phyloP scores from a whole-genome alignment of 2,888 invertebrate genomes.

The Parnassius orleans region DNA sequence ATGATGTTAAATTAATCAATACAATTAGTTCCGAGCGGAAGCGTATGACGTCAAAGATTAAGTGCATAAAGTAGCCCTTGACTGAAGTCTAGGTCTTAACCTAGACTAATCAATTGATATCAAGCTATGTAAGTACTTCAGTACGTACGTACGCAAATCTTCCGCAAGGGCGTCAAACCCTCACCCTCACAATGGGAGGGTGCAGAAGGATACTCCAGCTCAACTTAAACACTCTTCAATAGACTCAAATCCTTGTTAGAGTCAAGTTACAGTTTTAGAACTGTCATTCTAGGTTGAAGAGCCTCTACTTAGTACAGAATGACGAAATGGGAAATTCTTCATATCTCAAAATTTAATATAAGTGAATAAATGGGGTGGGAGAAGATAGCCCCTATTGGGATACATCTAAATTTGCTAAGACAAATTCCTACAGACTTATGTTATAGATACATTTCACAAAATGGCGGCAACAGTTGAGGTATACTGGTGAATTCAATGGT shows the following conservation, averaged over 20 bases:
- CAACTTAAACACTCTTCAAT: constrained; percentile 1
- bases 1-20: too few species aligned
- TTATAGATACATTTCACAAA: too few species aligned
- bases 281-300: background rate
- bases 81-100: background rate
- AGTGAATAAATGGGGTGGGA: too few species aligned
- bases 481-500: too few species aligned
- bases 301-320: background rate
- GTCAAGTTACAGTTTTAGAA: constrained; percentile 9
- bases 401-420: too few species aligned
- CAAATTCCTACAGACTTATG: too few species aligned
- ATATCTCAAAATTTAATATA: too few species aligned
- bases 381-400: too few species aligned
- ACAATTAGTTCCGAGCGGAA: too few species aligned
- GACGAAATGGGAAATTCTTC: too few species aligned
- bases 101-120: constrained; percentile 7
- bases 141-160: background rate
- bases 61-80: background rate
- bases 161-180: background rate
- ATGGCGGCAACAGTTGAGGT: too few species aligned
- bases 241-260: constrained; percentile 2
- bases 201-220: constrained; percentile 9
- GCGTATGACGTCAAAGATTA: too few species aligned
- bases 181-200: constrained; percentile 7
- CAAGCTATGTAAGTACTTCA: background rate